Evolutionary conservation across 2,113 vertebrate species (phyloP).

Genomic region (Amazona guildingii): DNA sequence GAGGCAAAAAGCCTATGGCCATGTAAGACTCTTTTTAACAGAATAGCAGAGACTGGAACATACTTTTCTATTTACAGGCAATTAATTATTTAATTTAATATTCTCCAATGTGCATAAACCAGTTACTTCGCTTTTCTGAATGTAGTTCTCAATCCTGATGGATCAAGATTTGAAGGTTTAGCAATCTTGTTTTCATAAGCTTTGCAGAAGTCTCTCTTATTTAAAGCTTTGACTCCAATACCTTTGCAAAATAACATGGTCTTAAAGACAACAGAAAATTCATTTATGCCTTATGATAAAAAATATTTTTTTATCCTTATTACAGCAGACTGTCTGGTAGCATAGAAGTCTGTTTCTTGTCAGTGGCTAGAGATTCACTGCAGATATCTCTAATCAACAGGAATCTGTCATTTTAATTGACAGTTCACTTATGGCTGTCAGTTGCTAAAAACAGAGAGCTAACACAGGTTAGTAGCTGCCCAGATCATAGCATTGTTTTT

Average conservation of each 20-base stretch:
- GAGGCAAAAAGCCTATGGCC: not conserved
- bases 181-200: not conserved
- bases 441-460: slow-evolving; percentile 8
- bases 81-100: not conserved
- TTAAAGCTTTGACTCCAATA: not conserved
- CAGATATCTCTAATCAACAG: not conserved
- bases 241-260: not conserved
- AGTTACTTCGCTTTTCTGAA: not conserved
- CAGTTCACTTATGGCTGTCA: not conserved
- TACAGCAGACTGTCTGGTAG: not conserved
- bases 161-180: not conserved
- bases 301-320: not conserved
- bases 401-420: slow-evolving; percentile 11
- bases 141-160: not conserved
- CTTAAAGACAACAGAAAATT: not conserved
- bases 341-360: not conserved
- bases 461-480: not conserved
- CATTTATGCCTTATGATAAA: not conserved
- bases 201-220: not conserved
- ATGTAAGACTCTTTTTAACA: not conserved
- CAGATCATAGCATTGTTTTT: not conserved
- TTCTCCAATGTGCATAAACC: not conserved
- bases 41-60: not conserved
- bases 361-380: not conserved
- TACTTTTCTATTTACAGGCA: not conserved